Conservation (phyloP, 2,797 vertebrate genomes). For the Harpagifer antarcticus region DNA sequence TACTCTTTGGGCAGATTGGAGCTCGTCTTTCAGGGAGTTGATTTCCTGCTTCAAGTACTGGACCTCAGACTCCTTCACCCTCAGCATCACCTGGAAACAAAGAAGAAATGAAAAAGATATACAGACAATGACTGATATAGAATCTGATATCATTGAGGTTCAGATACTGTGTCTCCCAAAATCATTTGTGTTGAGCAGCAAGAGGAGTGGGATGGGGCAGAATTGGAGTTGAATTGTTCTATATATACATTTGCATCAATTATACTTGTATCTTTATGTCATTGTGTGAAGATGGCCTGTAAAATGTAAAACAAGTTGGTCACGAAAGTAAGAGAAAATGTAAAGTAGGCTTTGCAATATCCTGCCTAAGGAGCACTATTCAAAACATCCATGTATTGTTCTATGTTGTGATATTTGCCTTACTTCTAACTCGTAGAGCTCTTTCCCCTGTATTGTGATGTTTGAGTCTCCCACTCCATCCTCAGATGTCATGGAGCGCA, state of each 20-base stretch:
- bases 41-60: constrained; percentile 86
- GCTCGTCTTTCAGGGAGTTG: constrained; percentile 84
- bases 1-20: constrained; percentile 83
- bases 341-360: neutral
- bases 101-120: neutral
- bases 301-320: too few species aligned
- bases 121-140: too few species aligned
- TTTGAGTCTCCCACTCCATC: constrained; percentile 75
- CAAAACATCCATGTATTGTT: neutral
- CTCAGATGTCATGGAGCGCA: constrained; percentile 86
- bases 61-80: constrained; percentile 85
- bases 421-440: constrained; percentile 88
- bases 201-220: too few species aligned
- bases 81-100: constrained; percentile 80
- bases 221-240: too few species aligned
- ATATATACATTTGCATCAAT: too few species aligned
- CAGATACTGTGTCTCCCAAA: too few species aligned
- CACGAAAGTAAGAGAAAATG: neutral
- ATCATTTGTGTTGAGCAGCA: too few species aligned
- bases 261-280: too few species aligned
- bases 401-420: neutral
- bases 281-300: too few species aligned
- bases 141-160: too few species aligned
- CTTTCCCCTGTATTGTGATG: constrained; percentile 83
- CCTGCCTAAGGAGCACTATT: constrained; percentile 2